A percentile compares a stretch with the other conserved stretches of the same genome.
Conservation (phyloP, 2,888 invertebrate genomes). For the Lithosia quadra region DNA sequence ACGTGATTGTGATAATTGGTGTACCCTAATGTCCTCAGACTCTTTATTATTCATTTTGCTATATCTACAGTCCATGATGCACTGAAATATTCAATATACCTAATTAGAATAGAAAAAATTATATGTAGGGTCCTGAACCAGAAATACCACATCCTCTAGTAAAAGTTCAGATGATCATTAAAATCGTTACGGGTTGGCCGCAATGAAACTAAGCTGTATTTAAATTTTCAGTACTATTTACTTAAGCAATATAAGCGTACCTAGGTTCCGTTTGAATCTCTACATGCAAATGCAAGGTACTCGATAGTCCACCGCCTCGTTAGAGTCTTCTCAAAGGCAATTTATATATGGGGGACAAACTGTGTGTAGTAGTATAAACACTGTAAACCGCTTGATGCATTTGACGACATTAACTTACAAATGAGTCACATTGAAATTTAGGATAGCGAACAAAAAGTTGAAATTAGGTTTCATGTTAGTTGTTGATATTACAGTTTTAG, state of each 20-base stretch:
- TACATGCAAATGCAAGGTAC: constrained; percentile 49
- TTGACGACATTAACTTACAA: constrained; percentile 24
- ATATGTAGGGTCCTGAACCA: no score
- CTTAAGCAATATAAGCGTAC: constrained; percentile 27
- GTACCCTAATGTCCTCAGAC: no score
- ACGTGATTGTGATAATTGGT: no score
- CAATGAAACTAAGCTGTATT: background rate
- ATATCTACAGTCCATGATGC: no score
- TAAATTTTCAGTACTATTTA: constrained; percentile 26
- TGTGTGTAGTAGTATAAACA: background rate
- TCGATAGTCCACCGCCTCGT: constrained; percentile 54
- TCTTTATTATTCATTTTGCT: no score
- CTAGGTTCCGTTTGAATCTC: constrained; percentile 24
- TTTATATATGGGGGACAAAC: constrained; percentile 26
- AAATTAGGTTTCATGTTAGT: background rate
- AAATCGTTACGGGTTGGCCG: background rate
- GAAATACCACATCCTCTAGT: background rate
- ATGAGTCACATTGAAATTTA: background rate
- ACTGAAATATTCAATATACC: no score
- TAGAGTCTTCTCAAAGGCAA: constrained; percentile 50
- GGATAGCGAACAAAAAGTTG: background rate
- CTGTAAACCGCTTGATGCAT: constrained; percentile 21
- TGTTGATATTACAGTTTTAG: background rate
- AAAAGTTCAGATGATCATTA: background rate
- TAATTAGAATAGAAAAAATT: no score